phyloP scores from a whole-genome alignment of 2,113 vertebrate species.

The Ursus arctos region DNA sequence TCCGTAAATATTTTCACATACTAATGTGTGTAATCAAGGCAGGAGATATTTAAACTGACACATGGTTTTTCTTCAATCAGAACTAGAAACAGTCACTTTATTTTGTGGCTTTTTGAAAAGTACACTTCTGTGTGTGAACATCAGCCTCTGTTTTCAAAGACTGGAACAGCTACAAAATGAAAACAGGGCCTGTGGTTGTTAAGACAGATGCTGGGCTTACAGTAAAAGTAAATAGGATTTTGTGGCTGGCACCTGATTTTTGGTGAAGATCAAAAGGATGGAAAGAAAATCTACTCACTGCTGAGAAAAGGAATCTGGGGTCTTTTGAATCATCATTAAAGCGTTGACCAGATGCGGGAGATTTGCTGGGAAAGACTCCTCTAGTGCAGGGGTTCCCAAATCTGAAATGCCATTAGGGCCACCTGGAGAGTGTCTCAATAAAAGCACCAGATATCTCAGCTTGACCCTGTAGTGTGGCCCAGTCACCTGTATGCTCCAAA shows the following conservation, averaged over 20 bases:
- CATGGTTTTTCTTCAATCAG: constrained; percentile 53
- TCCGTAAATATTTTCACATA: constrained; percentile 56
- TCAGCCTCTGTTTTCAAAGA: constrained; percentile 60
- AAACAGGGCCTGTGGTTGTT: constrained; percentile 38
- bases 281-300: constrained; percentile 53
- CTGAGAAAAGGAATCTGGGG: constrained; percentile 38
- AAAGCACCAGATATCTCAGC: not conserved
- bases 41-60: constrained; percentile 46
- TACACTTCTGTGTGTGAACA: constrained; percentile 51
- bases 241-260: constrained; percentile 67
- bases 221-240: constrained; percentile 47
- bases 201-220: constrained; percentile 55
- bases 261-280: constrained; percentile 65
- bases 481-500: not conserved
- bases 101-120: constrained; percentile 73
- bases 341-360: not conserved
- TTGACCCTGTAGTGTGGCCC: no score
- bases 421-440: not conserved
- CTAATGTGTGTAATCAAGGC: constrained; percentile 26
- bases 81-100: constrained; percentile 63
- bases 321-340: not conserved
- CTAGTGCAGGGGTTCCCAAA: not conserved
- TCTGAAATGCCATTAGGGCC: not conserved
- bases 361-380: not conserved
- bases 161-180: constrained; percentile 31